Conservation (phyloP, 2,888 invertebrate genomes). For the Leptinotarsa haldemani region DNA sequence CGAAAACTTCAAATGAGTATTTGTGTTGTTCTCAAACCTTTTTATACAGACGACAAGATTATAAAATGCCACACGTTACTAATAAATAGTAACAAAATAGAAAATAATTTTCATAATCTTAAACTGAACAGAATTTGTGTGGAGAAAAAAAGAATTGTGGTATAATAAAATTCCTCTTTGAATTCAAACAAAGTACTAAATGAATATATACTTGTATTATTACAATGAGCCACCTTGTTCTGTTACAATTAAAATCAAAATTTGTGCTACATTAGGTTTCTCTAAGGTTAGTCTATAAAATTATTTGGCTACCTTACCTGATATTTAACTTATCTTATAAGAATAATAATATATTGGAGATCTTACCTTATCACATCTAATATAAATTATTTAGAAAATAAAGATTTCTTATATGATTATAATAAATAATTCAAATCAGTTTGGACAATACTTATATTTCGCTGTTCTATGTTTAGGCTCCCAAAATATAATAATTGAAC, state of each 20-base stretch:
- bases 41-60: too few relatives aligned
- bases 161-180: too few relatives aligned
- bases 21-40: too few relatives aligned
- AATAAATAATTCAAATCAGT: slow-evolving; percentile 39
- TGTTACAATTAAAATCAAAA: slow-evolving; percentile 31
- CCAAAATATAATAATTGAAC: slow-evolving; percentile 44
- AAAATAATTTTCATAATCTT: too few relatives aligned
- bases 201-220: slow-evolving; percentile 21
- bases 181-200: too few relatives aligned
- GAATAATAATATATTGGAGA: slow-evolving; percentile 44
- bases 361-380: slow-evolving; percentile 51
- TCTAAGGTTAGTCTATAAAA: slow-evolving; percentile 48
- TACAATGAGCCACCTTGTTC: slow-evolving; percentile 1
- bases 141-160: too few relatives aligned
- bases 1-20: too few relatives aligned
- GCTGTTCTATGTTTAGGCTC: slow-evolving; percentile 58
- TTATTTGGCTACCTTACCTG: slow-evolving; percentile 47
- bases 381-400: slow-evolving; percentile 44
- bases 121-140: too few relatives aligned
- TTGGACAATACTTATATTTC: slow-evolving; percentile 53
- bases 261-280: slow-evolving; percentile 27
- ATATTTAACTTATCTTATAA: slow-evolving; percentile 41
- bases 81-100: too few relatives aligned
- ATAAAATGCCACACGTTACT: too few relatives aligned
- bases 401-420: slow-evolving; percentile 34